These are phyloP conservation scores for Taenaris catops DNA, from an alignment of 2,888 invertebrate genomes.

Conservation along the genomic window DNA sequence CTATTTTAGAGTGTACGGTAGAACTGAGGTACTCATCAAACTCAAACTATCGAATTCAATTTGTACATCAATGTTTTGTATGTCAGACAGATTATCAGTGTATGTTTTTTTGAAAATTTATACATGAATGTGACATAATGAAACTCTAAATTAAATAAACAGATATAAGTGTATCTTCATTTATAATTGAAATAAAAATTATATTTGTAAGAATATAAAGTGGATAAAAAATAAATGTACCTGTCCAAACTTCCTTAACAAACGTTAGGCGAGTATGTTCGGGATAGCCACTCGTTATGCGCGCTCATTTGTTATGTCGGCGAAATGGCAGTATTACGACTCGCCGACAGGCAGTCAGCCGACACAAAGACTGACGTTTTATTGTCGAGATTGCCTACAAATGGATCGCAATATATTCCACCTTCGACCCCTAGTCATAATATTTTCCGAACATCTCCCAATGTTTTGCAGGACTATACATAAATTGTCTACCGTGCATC, in stretches of 20 bases:
- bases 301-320: slow-evolving; percentile 67
- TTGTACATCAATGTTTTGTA: no score
- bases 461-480: slow-evolving; percentile 18
- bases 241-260: slow-evolving; percentile 18
- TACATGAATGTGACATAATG: no score
- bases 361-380: slow-evolving; percentile 66
- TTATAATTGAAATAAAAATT: no score
- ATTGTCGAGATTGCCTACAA: slow-evolving; percentile 67
- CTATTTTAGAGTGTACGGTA: no score
- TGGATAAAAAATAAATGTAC: no score
- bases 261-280: slow-evolving; percentile 37
- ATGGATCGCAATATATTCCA: slow-evolving; percentile 54
- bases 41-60: no score
- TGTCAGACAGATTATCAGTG: no score
- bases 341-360: slow-evolving; percentile 53
- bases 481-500: slow-evolving; percentile 86
- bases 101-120: no score
- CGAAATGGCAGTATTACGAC: slow-evolving; percentile 56
- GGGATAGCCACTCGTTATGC: slow-evolving; percentile 50
- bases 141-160: no score
- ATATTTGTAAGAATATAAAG: no score
- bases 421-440: slow-evolving; percentile 35
- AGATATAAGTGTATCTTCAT: no score
- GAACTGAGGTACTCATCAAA: no score
- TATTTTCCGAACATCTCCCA: slow-evolving; percentile 19